These are phyloP conservation scores for Chondrosia reniformis DNA, from an alignment of 37 sponge, comb jelly and placozoan genomes.

Conservation along the genomic window DNA sequence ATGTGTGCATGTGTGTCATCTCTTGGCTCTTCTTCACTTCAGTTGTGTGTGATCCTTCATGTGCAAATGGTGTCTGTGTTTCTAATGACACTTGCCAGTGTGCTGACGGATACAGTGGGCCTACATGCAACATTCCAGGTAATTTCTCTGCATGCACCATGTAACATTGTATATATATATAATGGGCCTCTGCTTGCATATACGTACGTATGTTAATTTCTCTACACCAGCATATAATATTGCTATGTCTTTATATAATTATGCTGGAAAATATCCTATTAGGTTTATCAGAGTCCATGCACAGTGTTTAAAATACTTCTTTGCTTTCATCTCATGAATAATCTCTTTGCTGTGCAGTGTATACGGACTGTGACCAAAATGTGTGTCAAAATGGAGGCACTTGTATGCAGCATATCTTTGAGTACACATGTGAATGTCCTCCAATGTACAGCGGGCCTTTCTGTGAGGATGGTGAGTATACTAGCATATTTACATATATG, in stretches of 20 bases:
- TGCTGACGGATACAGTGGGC: background rate
- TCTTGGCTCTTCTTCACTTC: background rate
- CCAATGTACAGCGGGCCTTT: too few species aligned
- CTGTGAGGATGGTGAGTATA: too few species aligned
- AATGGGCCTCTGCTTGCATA: background rate
- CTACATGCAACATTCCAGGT: background rate
- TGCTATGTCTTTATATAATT: background rate
- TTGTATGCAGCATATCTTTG: background rate
- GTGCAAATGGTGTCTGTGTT: background rate
- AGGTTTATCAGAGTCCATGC: background rate
- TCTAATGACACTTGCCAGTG: background rate
- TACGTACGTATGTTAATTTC: background rate
- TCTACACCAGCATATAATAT: background rate
- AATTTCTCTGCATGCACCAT: background rate
- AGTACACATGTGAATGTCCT: too few species aligned
- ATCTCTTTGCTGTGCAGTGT: background rate
- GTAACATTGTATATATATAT: background rate
- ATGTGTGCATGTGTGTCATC: background rate
- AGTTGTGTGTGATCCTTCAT: background rate
- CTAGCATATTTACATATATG: too few species aligned
- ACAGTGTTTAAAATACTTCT: background rate
- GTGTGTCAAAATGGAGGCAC: background rate
- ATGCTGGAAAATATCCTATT: background rate
- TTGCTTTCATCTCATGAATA: background rate
- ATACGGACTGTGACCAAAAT: background rate